A percentile compares a stretch with the other conserved stretches of the same genome.
Conservation (phyloP, 2,113 vertebrate species). For the Acrocephalus arundinaceus region DNA sequence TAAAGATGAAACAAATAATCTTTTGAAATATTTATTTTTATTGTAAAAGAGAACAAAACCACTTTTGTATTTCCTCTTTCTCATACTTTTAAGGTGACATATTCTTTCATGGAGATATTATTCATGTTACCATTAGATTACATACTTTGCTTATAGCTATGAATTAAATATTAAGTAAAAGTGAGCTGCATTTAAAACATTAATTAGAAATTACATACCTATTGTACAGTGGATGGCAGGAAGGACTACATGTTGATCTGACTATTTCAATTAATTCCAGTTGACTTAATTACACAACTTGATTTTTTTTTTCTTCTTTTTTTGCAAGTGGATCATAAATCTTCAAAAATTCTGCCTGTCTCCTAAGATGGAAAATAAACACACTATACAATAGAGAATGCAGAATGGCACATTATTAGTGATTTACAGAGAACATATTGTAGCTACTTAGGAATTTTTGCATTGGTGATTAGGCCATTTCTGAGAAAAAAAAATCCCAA, state of each 20-base stretch:
- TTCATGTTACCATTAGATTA: background rate
- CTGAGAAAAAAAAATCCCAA: background rate
- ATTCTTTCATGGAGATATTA: slow-evolving; percentile 35
- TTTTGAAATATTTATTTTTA: slow-evolving; percentile 50
- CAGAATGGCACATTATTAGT: background rate
- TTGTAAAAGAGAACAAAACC: slow-evolving; percentile 42
- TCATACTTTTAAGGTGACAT: slow-evolving; percentile 10
- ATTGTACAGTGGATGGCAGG: slow-evolving; percentile 2
- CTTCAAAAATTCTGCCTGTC: background rate
- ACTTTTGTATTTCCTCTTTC: slow-evolving; percentile 13
- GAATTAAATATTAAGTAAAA: slow-evolving; percentile 73
- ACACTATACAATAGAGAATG: background rate
- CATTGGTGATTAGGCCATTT: background rate
- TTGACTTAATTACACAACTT: slow-evolving; percentile 41
- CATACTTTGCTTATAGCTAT: slow-evolving; percentile 47
- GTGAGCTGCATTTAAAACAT: slow-evolving; percentile 65
- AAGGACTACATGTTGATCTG: slow-evolving; percentile 24
- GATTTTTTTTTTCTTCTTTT: background rate
- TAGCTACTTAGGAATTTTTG: background rate
- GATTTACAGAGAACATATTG: background rate
- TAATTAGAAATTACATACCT: slow-evolving; percentile 64
- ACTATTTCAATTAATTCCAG: slow-evolving; percentile 53
- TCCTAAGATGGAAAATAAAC: background rate
- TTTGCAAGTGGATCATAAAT: background rate
- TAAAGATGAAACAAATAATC: slow-evolving; percentile 54